Evolutionary conservation across 2,113 vertebrate genomes (phyloP), one percentile per base, ranked within the genome.

Genomic region (Lonchura striata): DNA sequence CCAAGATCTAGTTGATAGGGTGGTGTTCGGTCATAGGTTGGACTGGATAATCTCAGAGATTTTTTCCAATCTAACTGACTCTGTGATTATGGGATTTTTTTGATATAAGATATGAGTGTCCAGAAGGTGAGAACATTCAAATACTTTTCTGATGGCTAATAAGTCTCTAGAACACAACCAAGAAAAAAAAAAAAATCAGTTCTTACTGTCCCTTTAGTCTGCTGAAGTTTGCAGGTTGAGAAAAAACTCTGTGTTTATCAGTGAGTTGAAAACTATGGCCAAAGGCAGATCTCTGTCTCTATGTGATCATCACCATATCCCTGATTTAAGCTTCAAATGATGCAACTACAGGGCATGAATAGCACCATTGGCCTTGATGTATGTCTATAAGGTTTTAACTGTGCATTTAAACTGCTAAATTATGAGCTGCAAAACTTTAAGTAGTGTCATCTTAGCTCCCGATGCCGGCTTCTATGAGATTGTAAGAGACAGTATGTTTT

Each of bases 391-490:
- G 81, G 57, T 87, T 93, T 96, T 96, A 96, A 93, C 83, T 75
- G 86, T 94, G 77, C 82, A 83, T 97, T 94, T 97, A 97, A 93
- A 93, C 71, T 82, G 65, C 87, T 92, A 91, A 94, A 89, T 97
- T 85, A 96, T 91, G 68, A 95, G 68, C 71, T 79, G 17, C 16
- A 93, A 78, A 92, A 94, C 94, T 83, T 96, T 91, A 95, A 90
- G 50, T 94, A 88, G 87, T 68, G 61, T 47, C 87, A 82, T 92
- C 61, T 92, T 88, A 64, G 44, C 21, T 95, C 24, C 39, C 35
- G 83, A 15, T 54, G 20, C n/a, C 2, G 6, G 63, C 20, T 84
- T 71, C 80, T 74, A 35, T 22, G 52, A 90, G 86, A 74, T 15
- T 76, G 44, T 74, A 94, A 88, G 56, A 93, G 56, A 87, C 22